Conservation (phyloP, 2,113 vertebrate genomes). For the Talpa occidentalis region DNA sequence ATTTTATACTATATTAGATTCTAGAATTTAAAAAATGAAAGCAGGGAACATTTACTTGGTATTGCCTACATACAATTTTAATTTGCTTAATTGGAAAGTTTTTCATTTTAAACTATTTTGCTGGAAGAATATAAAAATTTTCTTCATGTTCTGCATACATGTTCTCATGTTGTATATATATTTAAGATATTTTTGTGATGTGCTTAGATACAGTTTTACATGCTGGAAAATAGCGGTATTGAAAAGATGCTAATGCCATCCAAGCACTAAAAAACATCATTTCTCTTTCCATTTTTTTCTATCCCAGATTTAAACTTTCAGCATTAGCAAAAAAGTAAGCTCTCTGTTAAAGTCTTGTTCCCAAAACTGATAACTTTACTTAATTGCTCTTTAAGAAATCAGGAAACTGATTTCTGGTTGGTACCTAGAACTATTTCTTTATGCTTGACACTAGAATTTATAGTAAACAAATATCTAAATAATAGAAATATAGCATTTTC, state of each 20-base stretch:
- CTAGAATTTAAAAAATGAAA: conserved; percentile 44
- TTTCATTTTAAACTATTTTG: not conserved
- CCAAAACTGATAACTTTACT: not conserved
- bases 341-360: not conserved
- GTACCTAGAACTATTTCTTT: not conserved
- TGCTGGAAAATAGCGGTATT: not conserved
- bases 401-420: not conserved
- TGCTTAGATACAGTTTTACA: not conserved
- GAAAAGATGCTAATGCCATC: not conserved
- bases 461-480: conserved; percentile 8
- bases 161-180: not conserved
- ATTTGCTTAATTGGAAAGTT: conserved; percentile 47
- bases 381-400: conserved; percentile 2
- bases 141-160: not conserved
- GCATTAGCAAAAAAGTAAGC: not conserved
- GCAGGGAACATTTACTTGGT: not conserved
- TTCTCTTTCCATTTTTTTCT: not conserved
- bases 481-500: conserved; percentile 7
- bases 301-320: not conserved
- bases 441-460: not conserved
- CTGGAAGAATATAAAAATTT: not conserved
- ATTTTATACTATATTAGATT: conserved; percentile 30
- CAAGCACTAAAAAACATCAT: not conserved
- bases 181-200: not conserved
- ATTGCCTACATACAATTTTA: not conserved